Percentiles rank a stretch among this genome's conserved stretches.
Conservation (phyloP, 1,140 invertebrate species). For the Penaeus japonicus region DNA sequence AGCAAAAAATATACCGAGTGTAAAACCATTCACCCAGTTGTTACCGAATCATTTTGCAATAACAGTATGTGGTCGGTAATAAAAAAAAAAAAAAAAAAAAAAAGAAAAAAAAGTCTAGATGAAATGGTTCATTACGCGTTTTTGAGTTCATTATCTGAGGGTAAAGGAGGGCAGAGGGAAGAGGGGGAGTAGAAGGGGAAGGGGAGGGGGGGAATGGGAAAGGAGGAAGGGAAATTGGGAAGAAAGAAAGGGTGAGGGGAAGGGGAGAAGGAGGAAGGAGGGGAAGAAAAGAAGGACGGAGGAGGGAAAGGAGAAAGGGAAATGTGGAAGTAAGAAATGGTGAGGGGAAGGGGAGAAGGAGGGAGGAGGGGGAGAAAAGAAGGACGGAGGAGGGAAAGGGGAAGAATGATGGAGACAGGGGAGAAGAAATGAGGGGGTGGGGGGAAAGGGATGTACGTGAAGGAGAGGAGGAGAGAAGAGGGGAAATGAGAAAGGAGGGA, state of each 20-base stretch:
- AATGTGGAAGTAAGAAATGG: not conserved
- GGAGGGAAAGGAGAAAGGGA: not conserved
- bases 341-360: not conserved
- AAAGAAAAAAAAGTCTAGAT: too few relatives aligned
- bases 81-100: too few relatives aligned
- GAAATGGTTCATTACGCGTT: too few relatives aligned
- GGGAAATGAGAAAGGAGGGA: not conserved
- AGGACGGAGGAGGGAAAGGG: not conserved
- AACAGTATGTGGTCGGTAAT: too few relatives aligned
- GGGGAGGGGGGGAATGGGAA: not conserved
- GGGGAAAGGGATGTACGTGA: not conserved
- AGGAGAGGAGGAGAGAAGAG: not conserved
- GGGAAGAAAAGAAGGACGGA: not conserved
- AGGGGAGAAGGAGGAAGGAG: not conserved
- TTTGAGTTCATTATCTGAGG: too few relatives aligned
- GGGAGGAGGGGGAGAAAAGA: not conserved
- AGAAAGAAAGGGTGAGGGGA: not conserved
- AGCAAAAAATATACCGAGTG: too few relatives aligned
- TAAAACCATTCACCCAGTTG: too few relatives aligned
- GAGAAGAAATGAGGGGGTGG: not conserved
- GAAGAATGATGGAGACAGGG: not conserved
- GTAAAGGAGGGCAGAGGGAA: not conserved
- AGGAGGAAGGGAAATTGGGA: not conserved
- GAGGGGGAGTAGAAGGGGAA: not conserved
- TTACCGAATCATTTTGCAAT: too few relatives aligned